Evolutionary conservation across 2,113 vertebrate genomes (phyloP), one percentile per base, ranked within the genome.

Genomic region (Psettodes erumei): DNA sequence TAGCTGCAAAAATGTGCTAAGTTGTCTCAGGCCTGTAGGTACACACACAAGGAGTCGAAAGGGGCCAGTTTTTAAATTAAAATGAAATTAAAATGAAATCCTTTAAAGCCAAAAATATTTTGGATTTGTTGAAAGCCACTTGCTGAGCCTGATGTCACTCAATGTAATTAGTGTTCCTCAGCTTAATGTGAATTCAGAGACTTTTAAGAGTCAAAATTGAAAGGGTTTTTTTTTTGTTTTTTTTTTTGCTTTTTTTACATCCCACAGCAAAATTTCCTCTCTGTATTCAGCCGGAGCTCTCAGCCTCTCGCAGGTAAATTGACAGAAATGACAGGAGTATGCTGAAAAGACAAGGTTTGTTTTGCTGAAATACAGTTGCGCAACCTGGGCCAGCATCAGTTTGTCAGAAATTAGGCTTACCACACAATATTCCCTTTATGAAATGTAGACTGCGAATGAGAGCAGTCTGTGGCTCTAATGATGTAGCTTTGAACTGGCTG

Each of bases 401-500:
- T 3, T 37, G 18, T 38, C 19, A 54, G 40, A 73, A 77, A 71
- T 70, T 16, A 54, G 50, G 23, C 42, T 38, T 33, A 62, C 50
- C 58, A 43, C 47, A 76, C 77, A 59, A 45, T 82, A 50, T 65
- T 54, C 28, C 51, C 43, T 77, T 73, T 35, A 63, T 76, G 67
- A 71, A 43, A 35, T 33, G 35, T 60, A 71, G 70, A 25, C 48
- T 75, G 28, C 28, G 51, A 43, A 32, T 45, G 43, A 4, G 19
- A 74, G 60, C 55, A 45, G 43, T 9, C 76, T 67, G 56, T 6
- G 2, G 55, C 72, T 73, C 61, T 88, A 80, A 84, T 81, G 60
- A 82, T 65, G 54, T 1, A 23, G 43, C 73, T 84, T 86, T 89
- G 77, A 82, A 68, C 50, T 38, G 40, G 2, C 55, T 72, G 18